phyloP scores from a whole-genome alignment of 2,113 vertebrate genomes.

The Poecilia latipinna region DNA sequence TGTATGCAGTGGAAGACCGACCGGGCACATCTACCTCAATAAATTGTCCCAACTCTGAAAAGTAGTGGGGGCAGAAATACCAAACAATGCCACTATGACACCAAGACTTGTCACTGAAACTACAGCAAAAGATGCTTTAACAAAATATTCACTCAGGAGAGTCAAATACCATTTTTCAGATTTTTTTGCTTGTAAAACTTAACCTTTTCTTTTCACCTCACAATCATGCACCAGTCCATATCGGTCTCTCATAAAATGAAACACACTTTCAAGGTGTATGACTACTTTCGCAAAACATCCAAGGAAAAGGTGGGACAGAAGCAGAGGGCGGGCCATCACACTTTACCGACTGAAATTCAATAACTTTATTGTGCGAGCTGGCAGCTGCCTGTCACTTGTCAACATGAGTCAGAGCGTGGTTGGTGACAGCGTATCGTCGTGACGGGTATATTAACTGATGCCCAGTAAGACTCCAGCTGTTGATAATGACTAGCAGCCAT shows the following conservation, averaged over 20 bases:
- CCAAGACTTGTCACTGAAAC: too few relatives aligned
- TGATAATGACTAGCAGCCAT: slow-evolving; percentile 52
- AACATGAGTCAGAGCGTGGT: slow-evolving; percentile 47
- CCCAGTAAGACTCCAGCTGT: slow-evolving; percentile 33
- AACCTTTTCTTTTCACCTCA: neutral
- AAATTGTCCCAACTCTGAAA: too few relatives aligned
- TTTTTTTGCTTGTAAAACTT: neutral
- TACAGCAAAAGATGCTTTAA: too few relatives aligned
- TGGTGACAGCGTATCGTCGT: slow-evolving; percentile 33
- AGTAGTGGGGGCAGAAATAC: neutral
- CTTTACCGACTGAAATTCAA: slow-evolving; percentile 43
- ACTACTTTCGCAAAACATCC: neutral
- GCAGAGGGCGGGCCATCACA: slow-evolving; percentile 48
- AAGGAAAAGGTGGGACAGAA: slow-evolving; percentile 29
- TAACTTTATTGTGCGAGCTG: slow-evolving; percentile 59
- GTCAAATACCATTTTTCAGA: neutral
- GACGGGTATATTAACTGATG: slow-evolving; percentile 24
- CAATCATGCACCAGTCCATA: neutral
- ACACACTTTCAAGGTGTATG: neutral
- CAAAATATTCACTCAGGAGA: too few relatives aligned
- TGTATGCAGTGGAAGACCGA: too few relatives aligned
- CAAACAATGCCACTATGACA: neutral
- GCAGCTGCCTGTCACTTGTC: slow-evolving; percentile 71
- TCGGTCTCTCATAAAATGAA: neutral
- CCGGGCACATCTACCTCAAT: neutral